phyloP scores from a whole-genome alignment of 2,113 vertebrate species.

The Gallinago paraguaiae region DNA sequence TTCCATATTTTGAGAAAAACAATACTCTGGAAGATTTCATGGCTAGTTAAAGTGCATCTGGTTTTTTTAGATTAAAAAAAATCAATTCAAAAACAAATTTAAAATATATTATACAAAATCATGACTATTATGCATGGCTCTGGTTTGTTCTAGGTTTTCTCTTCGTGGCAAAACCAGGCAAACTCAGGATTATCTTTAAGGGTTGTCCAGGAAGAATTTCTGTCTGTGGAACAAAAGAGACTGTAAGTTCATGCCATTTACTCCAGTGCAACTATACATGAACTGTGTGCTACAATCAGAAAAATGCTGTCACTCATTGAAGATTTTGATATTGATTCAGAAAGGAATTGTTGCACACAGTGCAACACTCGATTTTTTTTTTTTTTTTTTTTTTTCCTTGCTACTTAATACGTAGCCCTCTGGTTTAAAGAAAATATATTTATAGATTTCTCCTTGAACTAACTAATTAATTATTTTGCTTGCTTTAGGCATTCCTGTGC shows the following conservation, averaged over 20 bases:
- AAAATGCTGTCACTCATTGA: background rate
- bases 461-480: background rate
- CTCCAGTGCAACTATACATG: background rate
- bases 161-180: constrained; percentile 80
- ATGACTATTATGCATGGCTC: background rate
- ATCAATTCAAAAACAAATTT: background rate
- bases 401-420: background rate
- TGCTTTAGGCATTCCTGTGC: constrained; percentile 79
- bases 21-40: background rate
- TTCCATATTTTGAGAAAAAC: background rate
- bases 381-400: background rate
- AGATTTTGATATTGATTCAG: background rate
- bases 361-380: background rate
- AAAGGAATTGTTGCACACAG: background rate
- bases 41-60: background rate
- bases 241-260: constrained; percentile 78
- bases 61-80: background rate
- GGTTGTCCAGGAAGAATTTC: constrained; percentile 80
- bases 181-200: constrained; percentile 81
- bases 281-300: background rate
- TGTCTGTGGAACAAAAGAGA: constrained; percentile 83
- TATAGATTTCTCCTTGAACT: background rate
- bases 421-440: background rate
- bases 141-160: constrained; percentile 83
- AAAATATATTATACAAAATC: background rate